Percentiles rank a stretch among this genome's conserved stretches.
Conservation (phyloP, 2,113 vertebrate species). For the Grammomys surdaster region DNA sequence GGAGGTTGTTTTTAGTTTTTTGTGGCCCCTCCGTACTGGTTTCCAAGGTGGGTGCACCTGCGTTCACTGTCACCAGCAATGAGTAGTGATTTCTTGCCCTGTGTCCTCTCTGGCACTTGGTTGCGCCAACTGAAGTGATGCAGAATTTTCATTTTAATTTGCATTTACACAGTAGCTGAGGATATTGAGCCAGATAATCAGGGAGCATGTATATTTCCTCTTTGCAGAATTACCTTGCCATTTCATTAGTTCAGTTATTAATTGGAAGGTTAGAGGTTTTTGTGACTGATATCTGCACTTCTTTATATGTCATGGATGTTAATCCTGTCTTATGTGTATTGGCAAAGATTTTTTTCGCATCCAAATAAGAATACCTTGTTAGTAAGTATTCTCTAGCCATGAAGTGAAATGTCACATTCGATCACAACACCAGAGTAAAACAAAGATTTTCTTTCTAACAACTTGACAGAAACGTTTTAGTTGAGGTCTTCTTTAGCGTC, state of each 20-base stretch:
- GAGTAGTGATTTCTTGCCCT: not conserved
- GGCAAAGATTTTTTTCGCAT: not conserved
- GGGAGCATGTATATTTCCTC: not conserved
- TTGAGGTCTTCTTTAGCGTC: conserved; percentile 49
- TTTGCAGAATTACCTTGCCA: not conserved
- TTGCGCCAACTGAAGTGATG: not conserved
- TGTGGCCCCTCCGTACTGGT: not conserved
- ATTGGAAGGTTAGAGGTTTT: not conserved
- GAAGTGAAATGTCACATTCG: not conserved
- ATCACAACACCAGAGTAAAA: not conserved
- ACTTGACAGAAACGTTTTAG: not conserved
- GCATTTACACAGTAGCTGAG: not conserved
- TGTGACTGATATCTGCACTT: not conserved
- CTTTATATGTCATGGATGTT: not conserved
- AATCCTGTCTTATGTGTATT: not conserved
- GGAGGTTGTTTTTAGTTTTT: not conserved
- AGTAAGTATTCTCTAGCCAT: not conserved
- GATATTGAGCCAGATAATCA: not conserved
- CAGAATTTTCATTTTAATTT: not conserved
- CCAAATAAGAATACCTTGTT: not conserved
- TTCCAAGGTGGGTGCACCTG: not conserved
- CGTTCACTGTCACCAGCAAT: not conserved
- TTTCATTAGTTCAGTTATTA: not conserved
- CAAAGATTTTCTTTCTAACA: conserved; percentile 12
- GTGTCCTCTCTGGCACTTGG: not conserved